Evolutionary conservation across 2,113 vertebrate species (phyloP).

Genomic region (Scomber scombrus): DNA sequence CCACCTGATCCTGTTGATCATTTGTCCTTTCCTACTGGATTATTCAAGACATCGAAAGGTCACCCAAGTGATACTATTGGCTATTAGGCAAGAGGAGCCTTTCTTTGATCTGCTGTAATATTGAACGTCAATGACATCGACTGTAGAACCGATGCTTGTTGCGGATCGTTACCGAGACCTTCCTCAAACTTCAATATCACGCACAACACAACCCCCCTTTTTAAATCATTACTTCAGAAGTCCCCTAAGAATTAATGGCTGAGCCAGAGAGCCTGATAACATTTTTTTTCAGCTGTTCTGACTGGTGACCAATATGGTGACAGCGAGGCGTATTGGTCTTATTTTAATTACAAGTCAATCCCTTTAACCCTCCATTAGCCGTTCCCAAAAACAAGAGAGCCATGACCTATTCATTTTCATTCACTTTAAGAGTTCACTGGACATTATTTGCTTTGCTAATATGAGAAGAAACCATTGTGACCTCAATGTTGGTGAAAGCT

Average conservation of each 20-base stretch:
- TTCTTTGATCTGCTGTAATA: not conserved
- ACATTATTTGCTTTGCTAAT: not conserved
- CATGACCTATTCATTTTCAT: conserved; percentile 27
- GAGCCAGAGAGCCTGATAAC: not conserved
- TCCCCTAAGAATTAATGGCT: not conserved
- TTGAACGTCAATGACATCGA: conserved; percentile 22
- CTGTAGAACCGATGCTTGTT: not conserved
- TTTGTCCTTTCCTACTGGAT: conserved; percentile 6
- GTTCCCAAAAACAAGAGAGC: conserved; percentile 14
- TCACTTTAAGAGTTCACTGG: conserved; percentile 15
- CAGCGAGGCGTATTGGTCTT: conserved; percentile 6
- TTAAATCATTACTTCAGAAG: not conserved
- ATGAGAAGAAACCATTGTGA: not conserved
- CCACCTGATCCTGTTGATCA: not conserved
- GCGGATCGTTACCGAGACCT: conserved; percentile 22
- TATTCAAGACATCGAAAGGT: conserved; percentile 22
- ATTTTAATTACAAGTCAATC: conserved; percentile 52
- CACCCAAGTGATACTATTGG: not conserved
- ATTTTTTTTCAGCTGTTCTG: not conserved
- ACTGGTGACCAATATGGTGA: conserved; percentile 22
- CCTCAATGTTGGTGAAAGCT: no score
- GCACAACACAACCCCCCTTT: not conserved
- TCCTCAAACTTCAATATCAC: not conserved
- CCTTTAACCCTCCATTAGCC: not conserved
- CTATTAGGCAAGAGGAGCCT: conserved; percentile 1